Evolutionary conservation across 2,113 vertebrate species (phyloP), one percentile per base, ranked within the genome.

Genomic region (Echinops telfairi): DNA sequence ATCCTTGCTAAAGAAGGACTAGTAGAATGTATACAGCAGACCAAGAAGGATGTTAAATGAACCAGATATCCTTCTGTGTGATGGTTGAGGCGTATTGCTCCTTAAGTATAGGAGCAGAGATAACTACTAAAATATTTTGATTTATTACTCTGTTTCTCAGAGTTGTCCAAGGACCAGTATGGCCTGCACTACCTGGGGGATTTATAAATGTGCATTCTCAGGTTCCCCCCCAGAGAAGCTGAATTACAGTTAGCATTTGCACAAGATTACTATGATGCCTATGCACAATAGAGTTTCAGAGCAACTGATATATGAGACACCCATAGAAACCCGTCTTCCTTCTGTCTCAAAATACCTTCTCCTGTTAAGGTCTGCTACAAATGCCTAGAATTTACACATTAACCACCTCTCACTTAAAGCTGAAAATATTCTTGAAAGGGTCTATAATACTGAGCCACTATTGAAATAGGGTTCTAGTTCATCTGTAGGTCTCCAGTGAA

Each of bases 361-460:
- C 47, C 12, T 22, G 29, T 40, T 58, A 82, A 89, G 25, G 23
- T 64, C 43, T 11, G 27, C 23, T 62, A 23, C 22, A 91, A 33
- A 70, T n/a, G 29, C 31, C 36, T 82, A 9, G 27, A 82, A 66
- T 53, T 22, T 84, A 76, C 8, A 58, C 16, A 76, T 53, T 43
- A 22, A 94, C 81, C 70, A 25, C 33, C 73, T 77, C 80, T 91
- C 58, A 62, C 2, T 58, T 53, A 71, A 94, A 68, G 83, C 57
- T 11, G n/a, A 57, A 73, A 36, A 76, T 29, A 62, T 33, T 58
- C 57, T 83, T 47, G 73, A 84, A 84, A 86, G 60, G 82, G 15
- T 4, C 60, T 87, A 58, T 43, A 58, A 2, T 68, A n/a, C 12
- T 15, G 5, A 83, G 47, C 86, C 25, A 66, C 47, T 43, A 29